A percentile compares a stretch with the other conserved stretches of the same genome.
phyloP scores from a whole-genome alignment of 2,888 invertebrate genomes.

The Ichneumoninae sp. region DNA sequence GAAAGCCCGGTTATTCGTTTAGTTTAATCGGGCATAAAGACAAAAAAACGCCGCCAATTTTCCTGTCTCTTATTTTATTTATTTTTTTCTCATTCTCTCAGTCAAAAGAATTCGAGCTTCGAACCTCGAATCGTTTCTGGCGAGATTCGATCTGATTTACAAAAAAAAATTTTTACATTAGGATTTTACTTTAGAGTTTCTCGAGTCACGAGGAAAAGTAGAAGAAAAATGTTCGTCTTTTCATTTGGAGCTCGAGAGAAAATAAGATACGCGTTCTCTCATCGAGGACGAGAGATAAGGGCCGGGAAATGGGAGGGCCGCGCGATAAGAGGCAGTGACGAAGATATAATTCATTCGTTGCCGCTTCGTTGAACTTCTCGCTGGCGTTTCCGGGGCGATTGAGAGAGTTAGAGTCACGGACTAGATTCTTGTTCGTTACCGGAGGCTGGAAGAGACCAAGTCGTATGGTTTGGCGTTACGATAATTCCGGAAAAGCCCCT shows the following conservation, averaged over 20 bases:
- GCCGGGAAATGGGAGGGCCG: conserved; percentile 9
- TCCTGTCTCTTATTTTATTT: conserved; percentile 18
- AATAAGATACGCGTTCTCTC: conserved; percentile 46
- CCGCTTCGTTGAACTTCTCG: conserved; percentile 42
- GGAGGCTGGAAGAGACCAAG: conserved; percentile 40
- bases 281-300: conserved; percentile 32
- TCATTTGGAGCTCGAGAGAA: conserved; percentile 1
- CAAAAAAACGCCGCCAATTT: conserved; percentile 14
- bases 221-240: conserved; percentile 1
- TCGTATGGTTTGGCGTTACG: conserved; percentile 76
- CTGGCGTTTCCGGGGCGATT: conserved; percentile 40
- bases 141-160: conserved; percentile 53
- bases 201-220: conserved; percentile 58
- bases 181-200: conserved; percentile 53
- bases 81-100: conserved; percentile 1
- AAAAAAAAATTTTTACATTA: conserved; percentile 52
- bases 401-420: conserved; percentile 39
- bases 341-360: conserved; percentile 57
- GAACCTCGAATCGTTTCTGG: conserved; percentile 42
- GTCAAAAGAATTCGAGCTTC: neutral
- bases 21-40: conserved; percentile 43
- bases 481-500: conserved; percentile 77
- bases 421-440: conserved; percentile 57
- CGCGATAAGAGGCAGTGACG: conserved; percentile 31
- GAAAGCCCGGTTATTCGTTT: conserved; percentile 39